A percentile compares a stretch with the other conserved stretches of the same genome.
Evolutionary conservation across 2,113 vertebrate genomes (phyloP).

Genomic region (Podiceps cristatus): DNA sequence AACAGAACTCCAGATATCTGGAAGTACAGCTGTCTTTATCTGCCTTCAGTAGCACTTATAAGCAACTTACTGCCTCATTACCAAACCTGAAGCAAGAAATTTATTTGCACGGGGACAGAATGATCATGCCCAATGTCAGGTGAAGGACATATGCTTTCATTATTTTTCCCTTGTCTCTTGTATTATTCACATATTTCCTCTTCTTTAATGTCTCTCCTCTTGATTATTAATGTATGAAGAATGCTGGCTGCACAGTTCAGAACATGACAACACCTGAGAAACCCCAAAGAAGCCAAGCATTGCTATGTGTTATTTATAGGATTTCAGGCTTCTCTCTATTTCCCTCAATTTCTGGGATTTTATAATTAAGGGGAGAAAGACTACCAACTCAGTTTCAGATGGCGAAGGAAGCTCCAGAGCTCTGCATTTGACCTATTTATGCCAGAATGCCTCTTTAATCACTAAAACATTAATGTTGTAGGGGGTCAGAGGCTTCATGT

Average conservation of each 20-base stretch:
- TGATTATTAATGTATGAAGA: constrained; percentile 68
- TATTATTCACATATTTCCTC: constrained; percentile 69
- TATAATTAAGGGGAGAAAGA: constrained; percentile 58
- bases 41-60: neutral
- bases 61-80: constrained; percentile 14
- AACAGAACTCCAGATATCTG: neutral
- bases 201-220: constrained; percentile 57
- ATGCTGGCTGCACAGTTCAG: constrained; percentile 62
- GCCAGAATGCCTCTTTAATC: constrained; percentile 42
- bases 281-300: constrained; percentile 42
- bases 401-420: constrained; percentile 9
- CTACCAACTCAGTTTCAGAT: neutral
- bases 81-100: constrained; percentile 13
- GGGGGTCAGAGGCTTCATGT: constrained; percentile 26
- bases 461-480: constrained; percentile 30
- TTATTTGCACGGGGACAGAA: constrained; percentile 37
- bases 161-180: constrained; percentile 59
- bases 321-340: constrained; percentile 9
- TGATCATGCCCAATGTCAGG: constrained; percentile 42
- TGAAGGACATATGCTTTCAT: constrained; percentile 49
- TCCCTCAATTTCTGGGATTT: constrained; percentile 35
- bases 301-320: constrained; percentile 56
- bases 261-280: constrained; percentile 63
- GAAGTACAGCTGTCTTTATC: neutral
- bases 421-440: constrained; percentile 58